Evolutionary conservation across 2,113 vertebrate genomes (phyloP), one percentile per base, ranked within the genome.

Genomic region (Kryptolebias marmoratus): DNA sequence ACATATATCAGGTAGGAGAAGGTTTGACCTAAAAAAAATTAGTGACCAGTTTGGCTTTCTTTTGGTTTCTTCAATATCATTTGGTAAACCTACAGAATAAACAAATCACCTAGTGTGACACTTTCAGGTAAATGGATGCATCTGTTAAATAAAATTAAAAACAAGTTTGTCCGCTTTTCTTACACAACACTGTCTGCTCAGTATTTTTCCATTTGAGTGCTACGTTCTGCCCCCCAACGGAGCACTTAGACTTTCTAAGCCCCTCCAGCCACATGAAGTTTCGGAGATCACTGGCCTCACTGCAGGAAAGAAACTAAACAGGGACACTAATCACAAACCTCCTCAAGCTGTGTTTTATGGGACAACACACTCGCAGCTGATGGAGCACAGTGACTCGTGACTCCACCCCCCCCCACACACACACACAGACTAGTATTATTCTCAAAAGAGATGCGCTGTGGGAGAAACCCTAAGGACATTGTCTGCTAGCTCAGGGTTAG

Each of bases 261-360:
- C 56, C 18, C 70, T 79, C 7, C 30, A 56, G 42, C 15, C 36
- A 36, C 32, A 36, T 36, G 3, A 13, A 44, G 44, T 12, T 0
- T 39, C 22, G 28, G 8, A 65, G 50, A 58, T 32, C 9, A 11
- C 42, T 3, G 4, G 47, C 55, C 16, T 70, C 64, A 6, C 76
- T 36, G 42, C 80, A 73, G 80, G 62, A 60, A 69, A n/a, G 39
- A 77, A 53, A 79, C 18, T 18, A 32, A 60, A 69, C 45, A 58
- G 9, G 52, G 36, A 59, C 69, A 68, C 49, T 44, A 2, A 64
- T 58, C 28, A 42, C 44, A n/a, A 52, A n/a, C 31, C 65, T 36
- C 5, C 8, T 50, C 68, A 71, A 68, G 77, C 74, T 84, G 76
- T 55, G 36, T 68, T 66, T 11, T 32, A 16, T n/a, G 9, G 62